Conservation (phyloP, 2,888 invertebrate genomes). For the Rhynchonema sp. region DNA sequence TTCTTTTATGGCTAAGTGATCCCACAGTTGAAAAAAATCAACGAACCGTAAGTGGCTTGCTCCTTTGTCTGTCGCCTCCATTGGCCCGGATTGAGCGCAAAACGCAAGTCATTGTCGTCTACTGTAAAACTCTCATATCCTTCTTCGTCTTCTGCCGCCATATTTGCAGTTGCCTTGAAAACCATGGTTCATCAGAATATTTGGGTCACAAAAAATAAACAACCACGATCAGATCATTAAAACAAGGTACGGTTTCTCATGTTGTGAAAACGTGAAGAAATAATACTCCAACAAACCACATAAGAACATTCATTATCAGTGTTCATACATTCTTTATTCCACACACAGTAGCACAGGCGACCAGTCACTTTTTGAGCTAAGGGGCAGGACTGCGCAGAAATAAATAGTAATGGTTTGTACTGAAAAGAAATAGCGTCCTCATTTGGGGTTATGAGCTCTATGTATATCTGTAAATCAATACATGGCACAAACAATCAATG, state of each 20-base stretch:
- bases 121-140: not conserved
- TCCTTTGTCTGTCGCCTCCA: not conserved
- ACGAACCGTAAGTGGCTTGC: not conserved
- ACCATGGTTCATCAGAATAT: not conserved
- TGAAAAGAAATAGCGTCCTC: too few relatives aligned
- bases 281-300: too few relatives aligned
- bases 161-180: not conserved
- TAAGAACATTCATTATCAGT: too few relatives aligned
- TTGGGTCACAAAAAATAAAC: not conserved
- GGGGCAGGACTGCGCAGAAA: too few relatives aligned
- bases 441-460: too few relatives aligned
- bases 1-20: not conserved
- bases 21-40: not conserved
- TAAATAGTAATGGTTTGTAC: too few relatives aligned
- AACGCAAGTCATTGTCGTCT: not conserved
- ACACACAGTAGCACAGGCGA: too few relatives aligned
- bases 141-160: not conserved
- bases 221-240: not conserved
- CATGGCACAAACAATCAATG: too few relatives aligned
- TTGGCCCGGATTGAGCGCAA: not conserved
- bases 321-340: too few relatives aligned
- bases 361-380: too few relatives aligned
- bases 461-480: too few relatives aligned
- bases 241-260: not conserved
- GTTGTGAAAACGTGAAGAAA: too few relatives aligned